Evolutionary conservation across 2,888 invertebrate species (phyloP).

Genomic region (Melitaea athalia): DNA sequence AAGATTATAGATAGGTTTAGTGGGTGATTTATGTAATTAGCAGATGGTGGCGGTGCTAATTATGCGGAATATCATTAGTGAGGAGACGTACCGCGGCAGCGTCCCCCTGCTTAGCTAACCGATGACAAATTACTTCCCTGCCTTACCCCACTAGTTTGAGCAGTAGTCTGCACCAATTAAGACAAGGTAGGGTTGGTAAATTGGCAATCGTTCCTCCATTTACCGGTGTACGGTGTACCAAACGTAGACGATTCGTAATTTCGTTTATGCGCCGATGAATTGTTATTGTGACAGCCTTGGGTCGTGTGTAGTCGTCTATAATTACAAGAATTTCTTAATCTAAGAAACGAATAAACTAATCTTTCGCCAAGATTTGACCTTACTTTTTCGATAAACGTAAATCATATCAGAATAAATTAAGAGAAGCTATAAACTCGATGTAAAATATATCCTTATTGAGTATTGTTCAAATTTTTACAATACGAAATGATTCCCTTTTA

Average conservation of each 20-base stretch:
- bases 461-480: not conserved
- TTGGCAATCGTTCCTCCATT: slow-evolving; percentile 79
- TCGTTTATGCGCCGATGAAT: slow-evolving; percentile 47
- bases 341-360: no score
- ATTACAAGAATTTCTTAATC: not conserved
- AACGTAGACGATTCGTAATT: slow-evolving; percentile 67
- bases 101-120: slow-evolving; percentile 73
- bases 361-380: no score
- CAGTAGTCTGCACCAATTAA: slow-evolving; percentile 79
- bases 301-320: slow-evolving; percentile 6
- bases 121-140: slow-evolving; percentile 80
- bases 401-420: not conserved
- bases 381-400: slow-evolving; percentile 10
- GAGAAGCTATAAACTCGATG: not conserved
- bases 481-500: not conserved
- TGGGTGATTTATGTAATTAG: slow-evolving; percentile 80
- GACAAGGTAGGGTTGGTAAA: slow-evolving; percentile 76
- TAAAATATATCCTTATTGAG: not conserved
- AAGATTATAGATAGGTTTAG: slow-evolving; percentile 76
- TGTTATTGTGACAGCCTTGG: slow-evolving; percentile 40
- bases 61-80: slow-evolving; percentile 78
- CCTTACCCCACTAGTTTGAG: slow-evolving; percentile 71
- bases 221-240: slow-evolving; percentile 65
- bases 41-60: slow-evolving; percentile 76
- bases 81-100: slow-evolving; percentile 62